Conservation (phyloP, 2,113 vertebrate species). For the Malaclemys terrapin region DNA sequence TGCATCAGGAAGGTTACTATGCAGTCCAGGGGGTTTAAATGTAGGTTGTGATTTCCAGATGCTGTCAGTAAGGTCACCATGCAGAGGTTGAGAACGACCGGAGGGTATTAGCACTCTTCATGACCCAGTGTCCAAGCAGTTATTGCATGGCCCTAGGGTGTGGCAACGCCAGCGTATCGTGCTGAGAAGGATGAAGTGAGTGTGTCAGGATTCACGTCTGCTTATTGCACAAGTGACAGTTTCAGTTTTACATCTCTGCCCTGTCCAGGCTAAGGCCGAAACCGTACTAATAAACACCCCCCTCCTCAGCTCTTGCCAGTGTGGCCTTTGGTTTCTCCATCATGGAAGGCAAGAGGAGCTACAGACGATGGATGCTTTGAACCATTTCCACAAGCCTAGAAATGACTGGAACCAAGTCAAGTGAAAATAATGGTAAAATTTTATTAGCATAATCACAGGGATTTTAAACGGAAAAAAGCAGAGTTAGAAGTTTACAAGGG, state of each 20-base stretch:
- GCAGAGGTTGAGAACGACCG: not conserved
- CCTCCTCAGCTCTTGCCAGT: not conserved
- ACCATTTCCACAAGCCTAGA: not conserved
- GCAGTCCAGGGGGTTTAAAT: not conserved
- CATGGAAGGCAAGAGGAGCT: no score
- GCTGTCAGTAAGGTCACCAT: not conserved
- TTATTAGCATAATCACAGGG: constrained; percentile 89
- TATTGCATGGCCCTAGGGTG: not conserved
- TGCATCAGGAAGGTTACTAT: not conserved
- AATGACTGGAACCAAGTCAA: not conserved
- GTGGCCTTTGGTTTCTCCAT: no score
- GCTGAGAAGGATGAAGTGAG: not conserved
- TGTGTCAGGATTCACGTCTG: not conserved
- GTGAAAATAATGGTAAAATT: constrained; percentile 75
- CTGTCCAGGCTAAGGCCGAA: not conserved
- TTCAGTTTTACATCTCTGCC: not conserved
- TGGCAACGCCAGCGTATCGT: not conserved
- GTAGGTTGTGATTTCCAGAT: not conserved
- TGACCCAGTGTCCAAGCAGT: not conserved
- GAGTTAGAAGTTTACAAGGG: constrained; percentile 69
- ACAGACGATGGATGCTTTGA: no score
- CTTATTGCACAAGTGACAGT: not conserved
- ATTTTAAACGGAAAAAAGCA: constrained; percentile 68
- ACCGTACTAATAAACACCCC: not conserved
- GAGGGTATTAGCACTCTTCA: not conserved